Percentiles rank a stretch among this genome's conserved stretches.
Conservation (phyloP, 2,888 invertebrate species). For the Scaptomyza parva region DNA sequence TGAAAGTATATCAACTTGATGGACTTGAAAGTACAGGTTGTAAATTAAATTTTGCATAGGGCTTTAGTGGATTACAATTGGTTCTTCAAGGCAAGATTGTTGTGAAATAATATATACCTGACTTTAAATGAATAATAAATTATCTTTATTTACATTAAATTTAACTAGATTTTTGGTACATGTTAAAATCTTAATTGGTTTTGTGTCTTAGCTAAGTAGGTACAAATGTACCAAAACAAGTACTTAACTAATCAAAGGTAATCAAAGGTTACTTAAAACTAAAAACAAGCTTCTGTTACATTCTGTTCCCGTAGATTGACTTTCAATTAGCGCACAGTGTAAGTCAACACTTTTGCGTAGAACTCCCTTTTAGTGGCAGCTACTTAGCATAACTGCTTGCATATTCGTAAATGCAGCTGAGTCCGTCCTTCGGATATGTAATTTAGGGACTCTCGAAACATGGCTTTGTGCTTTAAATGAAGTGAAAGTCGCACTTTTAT, state of each 20-base stretch:
- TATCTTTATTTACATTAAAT: too few relatives aligned
- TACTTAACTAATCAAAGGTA: not conserved
- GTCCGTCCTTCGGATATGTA: conserved; percentile 14
- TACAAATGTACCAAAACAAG: not conserved
- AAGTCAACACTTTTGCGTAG: not conserved
- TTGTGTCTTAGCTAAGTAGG: not conserved
- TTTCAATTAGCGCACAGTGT: not conserved
- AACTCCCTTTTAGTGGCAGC: conserved; percentile 9
- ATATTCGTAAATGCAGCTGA: conserved; percentile 35
- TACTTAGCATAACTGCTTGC: conserved; percentile 23
- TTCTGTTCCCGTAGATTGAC: not conserved
- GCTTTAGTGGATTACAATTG: not conserved
- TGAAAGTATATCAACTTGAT: conserved; percentile 28
- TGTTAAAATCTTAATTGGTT: not conserved
- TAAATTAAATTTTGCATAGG: conserved; percentile 9
- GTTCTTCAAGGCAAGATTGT: not conserved
- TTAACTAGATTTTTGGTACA: too few relatives aligned
- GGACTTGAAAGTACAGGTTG: not conserved
- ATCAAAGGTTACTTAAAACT: not conserved
- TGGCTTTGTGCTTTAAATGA: conserved; percentile 60
- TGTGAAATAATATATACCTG: not conserved
- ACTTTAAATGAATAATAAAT: not conserved
- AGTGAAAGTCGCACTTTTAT: conserved; percentile 77
- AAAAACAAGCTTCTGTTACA: not conserved
- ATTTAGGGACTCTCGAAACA: conserved; percentile 43